Conservation (phyloP, 2,797 vertebrate genomes). For the Salarias fasciatus region DNA sequence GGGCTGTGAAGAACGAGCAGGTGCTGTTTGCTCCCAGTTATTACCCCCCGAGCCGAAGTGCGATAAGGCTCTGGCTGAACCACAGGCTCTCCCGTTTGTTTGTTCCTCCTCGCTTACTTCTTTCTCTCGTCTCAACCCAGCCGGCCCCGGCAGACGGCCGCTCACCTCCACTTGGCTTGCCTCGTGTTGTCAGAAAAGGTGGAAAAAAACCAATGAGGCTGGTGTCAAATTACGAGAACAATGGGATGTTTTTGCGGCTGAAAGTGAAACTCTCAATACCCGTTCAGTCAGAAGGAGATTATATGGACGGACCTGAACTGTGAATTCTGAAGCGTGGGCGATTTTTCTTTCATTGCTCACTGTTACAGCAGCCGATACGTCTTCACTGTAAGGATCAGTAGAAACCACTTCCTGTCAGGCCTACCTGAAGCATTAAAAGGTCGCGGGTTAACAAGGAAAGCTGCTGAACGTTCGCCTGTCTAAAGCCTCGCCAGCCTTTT, state of each 20-base stretch:
- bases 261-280: too few relatives aligned
- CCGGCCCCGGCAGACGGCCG: too few relatives aligned
- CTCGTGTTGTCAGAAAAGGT: too few relatives aligned
- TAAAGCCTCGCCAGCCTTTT: not conserved
- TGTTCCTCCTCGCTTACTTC: too few relatives aligned
- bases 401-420: too few relatives aligned
- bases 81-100: not conserved
- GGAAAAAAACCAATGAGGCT: too few relatives aligned
- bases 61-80: not conserved
- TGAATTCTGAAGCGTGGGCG: not conserved
- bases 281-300: too few relatives aligned
- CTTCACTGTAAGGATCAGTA: not conserved
- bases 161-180: too few relatives aligned
- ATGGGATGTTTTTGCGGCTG: too few relatives aligned
- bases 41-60: not conserved
- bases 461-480: constrained; percentile 3
- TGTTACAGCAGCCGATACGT: not conserved
- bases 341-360: not conserved
- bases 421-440: constrained; percentile 23
- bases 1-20: not conserved
- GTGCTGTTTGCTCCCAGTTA: not conserved
- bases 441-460: constrained; percentile 36
- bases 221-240: too few relatives aligned
- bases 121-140: too few relatives aligned
- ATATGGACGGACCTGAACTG: too few relatives aligned